A percentile compares a stretch with the other conserved stretches of the same genome.
Evolutionary conservation across 2,113 vertebrate species (phyloP).

Genomic region (Anseranas semipalmata): DNA sequence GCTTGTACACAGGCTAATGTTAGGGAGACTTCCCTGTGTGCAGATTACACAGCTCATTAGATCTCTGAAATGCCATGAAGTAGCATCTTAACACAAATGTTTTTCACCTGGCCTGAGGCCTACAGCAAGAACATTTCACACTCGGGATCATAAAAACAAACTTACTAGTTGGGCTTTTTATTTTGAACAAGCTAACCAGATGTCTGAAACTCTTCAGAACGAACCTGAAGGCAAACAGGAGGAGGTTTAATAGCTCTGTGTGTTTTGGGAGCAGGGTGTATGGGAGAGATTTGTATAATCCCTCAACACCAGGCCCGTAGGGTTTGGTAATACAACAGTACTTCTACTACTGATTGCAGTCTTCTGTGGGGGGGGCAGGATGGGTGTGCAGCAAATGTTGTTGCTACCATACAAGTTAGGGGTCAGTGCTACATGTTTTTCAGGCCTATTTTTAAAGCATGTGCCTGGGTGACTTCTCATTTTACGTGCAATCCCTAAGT

Average conservation of each 20-base stretch:
- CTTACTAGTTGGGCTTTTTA: not conserved
- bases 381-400: not conserved
- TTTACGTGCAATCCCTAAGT: not conserved
- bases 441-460: not conserved
- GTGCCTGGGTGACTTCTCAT: not conserved
- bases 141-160: slow-evolving; percentile 27
- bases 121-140: not conserved
- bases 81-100: not conserved
- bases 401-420: not conserved
- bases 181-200: slow-evolving; percentile 24
- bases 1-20: not conserved
- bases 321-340: not conserved
- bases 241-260: slow-evolving; percentile 43
- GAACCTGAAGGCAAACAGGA: slow-evolving; percentile 25
- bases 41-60: slow-evolving; percentile 10
- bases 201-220: slow-evolving; percentile 10
- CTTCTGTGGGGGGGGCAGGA: not conserved
- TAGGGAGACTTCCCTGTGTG: not conserved
- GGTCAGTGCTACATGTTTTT: not conserved
- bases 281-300: slow-evolving; percentile 24
- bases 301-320: not conserved
- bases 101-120: slow-evolving; percentile 34
- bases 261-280: slow-evolving; percentile 34
- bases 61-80: not conserved
- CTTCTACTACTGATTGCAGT: not conserved